Percentiles rank a stretch among this genome's conserved stretches.
phyloP scores from a whole-genome alignment of 2,888 invertebrate species.

The Luperina nickerlii region DNA sequence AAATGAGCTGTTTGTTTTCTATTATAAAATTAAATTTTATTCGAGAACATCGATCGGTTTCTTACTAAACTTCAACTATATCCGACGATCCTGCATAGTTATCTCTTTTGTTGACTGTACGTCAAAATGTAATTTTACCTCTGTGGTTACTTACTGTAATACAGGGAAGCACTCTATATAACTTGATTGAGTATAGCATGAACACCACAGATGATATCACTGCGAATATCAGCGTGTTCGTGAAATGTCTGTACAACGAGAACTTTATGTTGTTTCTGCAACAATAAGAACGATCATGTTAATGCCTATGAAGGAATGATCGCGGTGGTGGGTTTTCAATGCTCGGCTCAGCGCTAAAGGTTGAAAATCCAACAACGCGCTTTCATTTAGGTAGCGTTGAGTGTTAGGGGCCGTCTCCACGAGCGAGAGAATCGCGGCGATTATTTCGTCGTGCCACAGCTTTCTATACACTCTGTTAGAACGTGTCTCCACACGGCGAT shows the following conservation, averaged over 20 bases:
- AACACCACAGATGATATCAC: constrained; percentile 97
- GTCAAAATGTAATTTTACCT: not conserved
- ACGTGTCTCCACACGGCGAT: no score
- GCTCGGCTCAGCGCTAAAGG: not conserved
- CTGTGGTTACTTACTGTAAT: constrained; percentile 91
- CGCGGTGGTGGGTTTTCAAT: not conserved
- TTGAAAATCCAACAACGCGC: not conserved
- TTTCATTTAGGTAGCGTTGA: not conserved
- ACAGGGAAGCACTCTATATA: constrained; percentile 94
- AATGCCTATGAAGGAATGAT: not conserved
- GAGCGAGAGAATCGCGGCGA: no score
- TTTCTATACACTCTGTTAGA: no score
- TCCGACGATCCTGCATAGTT: no score
- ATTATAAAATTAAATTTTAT: no score
- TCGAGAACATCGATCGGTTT: no score
- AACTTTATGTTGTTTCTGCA: constrained; percentile 97
- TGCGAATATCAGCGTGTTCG: constrained; percentile 97
- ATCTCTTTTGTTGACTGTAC: no score
- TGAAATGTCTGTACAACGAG: constrained; percentile 97
- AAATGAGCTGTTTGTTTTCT: no score
- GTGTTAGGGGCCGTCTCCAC: no score
- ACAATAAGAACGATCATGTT: constrained; percentile 60
- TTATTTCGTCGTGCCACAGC: no score
- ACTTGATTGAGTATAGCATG: constrained; percentile 97
- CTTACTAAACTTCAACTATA: no score